Conservation (phyloP, 2,113 vertebrate genomes). For the Nestor notabilis region DNA sequence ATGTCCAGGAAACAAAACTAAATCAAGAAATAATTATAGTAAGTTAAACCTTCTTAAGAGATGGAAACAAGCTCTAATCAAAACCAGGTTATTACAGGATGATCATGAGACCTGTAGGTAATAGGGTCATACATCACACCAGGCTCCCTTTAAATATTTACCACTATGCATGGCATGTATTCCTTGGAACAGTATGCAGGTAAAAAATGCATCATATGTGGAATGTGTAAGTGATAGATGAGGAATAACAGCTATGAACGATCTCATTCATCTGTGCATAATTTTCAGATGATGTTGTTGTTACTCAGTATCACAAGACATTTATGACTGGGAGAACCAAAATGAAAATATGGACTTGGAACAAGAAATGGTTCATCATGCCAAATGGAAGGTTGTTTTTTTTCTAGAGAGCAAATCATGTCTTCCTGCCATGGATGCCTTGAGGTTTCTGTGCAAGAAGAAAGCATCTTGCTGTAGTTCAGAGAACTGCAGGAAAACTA, state of each 20-base stretch:
- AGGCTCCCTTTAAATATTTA: background rate
- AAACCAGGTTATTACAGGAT: background rate
- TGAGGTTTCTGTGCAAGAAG: background rate
- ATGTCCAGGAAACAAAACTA: background rate
- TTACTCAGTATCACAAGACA: constrained; percentile 66
- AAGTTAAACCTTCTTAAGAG: background rate
- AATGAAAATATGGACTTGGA: constrained; percentile 46
- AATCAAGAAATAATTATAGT: background rate
- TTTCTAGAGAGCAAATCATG: background rate
- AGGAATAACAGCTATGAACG: background rate
- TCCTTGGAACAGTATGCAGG: constrained; percentile 16
- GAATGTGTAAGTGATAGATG: constrained; percentile 18
- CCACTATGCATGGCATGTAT: background rate
- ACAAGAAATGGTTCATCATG: background rate
- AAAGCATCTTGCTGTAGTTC: background rate
- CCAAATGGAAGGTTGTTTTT: background rate
- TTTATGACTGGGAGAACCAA: constrained; percentile 19
- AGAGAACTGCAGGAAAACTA: background rate
- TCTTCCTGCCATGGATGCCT: background rate
- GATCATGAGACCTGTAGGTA: background rate
- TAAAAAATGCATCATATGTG: constrained; percentile 19
- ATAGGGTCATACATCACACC: background rate
- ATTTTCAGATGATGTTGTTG: constrained; percentile 40
- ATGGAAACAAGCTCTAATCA: background rate
- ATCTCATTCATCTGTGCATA: constrained; percentile 33